phyloP scores from a whole-genome alignment of 1,140 invertebrate species.

The Trachymyrmex septentrionalis region DNA sequence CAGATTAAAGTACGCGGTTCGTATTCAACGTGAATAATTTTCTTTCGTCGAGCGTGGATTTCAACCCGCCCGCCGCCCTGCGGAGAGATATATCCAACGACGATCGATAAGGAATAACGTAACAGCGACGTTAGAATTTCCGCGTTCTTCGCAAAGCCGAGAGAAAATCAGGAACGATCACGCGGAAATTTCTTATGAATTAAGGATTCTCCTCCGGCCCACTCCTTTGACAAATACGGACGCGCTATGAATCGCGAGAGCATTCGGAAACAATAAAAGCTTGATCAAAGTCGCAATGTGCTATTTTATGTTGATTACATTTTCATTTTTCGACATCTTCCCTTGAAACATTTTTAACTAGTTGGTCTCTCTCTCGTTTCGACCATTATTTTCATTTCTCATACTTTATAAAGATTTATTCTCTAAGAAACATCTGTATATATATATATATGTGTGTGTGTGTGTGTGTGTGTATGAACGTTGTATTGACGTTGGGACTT shows the following conservation, averaged over 20 bases:
- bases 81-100: not conserved
- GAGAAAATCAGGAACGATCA: constrained; percentile 29
- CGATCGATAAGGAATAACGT: constrained; percentile 34
- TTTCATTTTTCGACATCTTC: not conserved
- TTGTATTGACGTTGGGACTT: not conserved
- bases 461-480: not conserved
- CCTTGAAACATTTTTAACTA: not conserved
- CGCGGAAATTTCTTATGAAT: constrained; percentile 34
- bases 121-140: not conserved
- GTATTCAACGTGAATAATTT: constrained; percentile 54
- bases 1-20: constrained; percentile 54
- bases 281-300: not conserved
- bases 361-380: not conserved
- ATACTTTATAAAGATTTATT: constrained; percentile 9
- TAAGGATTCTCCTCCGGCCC: not conserved
- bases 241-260: not conserved
- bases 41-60: constrained; percentile 32
- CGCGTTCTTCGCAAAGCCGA: constrained; percentile 6
- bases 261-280: constrained; percentile 17
- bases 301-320: constrained; percentile 1
- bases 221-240: not conserved
- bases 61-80: not conserved
- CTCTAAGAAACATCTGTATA: not conserved
- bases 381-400: not conserved
- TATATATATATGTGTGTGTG: too few relatives aligned